Base-by-base conservation (phyloP, 1,140 invertebrate genomes). In the Gonatopus flavifemur region DNA sequence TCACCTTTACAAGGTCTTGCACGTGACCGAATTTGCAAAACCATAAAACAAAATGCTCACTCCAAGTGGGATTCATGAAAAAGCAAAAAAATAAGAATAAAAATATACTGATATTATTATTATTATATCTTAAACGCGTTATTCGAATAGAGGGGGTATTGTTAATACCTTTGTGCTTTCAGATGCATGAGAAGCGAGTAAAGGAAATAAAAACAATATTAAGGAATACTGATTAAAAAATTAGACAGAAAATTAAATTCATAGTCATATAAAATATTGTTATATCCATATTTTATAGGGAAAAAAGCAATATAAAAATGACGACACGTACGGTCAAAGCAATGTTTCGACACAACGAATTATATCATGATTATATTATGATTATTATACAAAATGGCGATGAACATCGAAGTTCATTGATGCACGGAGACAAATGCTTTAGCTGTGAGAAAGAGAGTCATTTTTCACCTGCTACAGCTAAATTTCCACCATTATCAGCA, bases 291-390 rank as follows among this genome's bases (percentile, higher is more conserved):
- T 68, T 72, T 69, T 74, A 70, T 72, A 72, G 64, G 62, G 35
- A 40, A 58, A 51, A 41, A 50, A 56, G 47, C 44, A 57, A 36
- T 50, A 37, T 49, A 57, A 46, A 53, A 58, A 66, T 59, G 62
- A 70, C 48, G 68, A 59, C 69, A 62, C 60, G 66, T 70, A 72
- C 52, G 67, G 67, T 76, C 66, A 72, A 76, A 78, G 76, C 76
- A 78, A 78, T 78, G 74, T 78, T 78, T 78, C 76, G 68, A 78
- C 59, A 78, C 76, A 78, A 78, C 76, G 76, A 78, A 78, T 76
- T 77, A 74, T 68, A 63, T 60, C n/a, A n/a, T n/a, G n/a, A n/a
- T n/a, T n/a, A n/a, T n/a, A n/a, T n/a, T n/a, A n/a, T n/a, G n/a
- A n/a, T n/a, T 57, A 66, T 66, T 70, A 70, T 66, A 65, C 48